Evolutionary conservation across 2,888 invertebrate species (phyloP).

Genomic region (Endomychus coccineus): DNA sequence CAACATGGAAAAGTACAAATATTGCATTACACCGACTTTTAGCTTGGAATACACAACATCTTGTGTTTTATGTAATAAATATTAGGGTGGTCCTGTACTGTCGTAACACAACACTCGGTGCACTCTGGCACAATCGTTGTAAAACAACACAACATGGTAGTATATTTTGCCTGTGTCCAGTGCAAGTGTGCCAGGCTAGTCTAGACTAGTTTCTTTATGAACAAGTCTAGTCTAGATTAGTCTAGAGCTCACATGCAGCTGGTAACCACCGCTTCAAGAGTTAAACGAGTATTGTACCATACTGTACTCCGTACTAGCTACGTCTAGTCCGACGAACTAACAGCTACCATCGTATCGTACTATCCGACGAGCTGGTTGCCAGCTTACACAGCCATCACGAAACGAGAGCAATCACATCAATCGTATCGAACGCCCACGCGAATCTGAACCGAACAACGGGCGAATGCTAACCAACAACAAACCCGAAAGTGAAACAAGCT

Average conservation of each 20-base stretch:
- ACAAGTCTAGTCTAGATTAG: too few relatives aligned
- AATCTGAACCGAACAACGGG: constrained; percentile 32
- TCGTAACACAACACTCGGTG: constrained; percentile 12
- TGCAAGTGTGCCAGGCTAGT: constrained; percentile 35
- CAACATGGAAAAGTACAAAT: constrained; percentile 58
- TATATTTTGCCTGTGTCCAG: constrained; percentile 40
- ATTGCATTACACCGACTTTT: constrained; percentile 52
- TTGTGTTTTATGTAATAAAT: constrained; percentile 31
- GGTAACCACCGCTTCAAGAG: constrained; percentile 14
- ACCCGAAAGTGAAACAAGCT: constrained; percentile 24
- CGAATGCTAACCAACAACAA: constrained; percentile 2
- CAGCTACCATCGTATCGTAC: constrained; percentile 22
- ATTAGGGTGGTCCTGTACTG: constrained; percentile 13
- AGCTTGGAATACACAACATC: constrained; percentile 45
- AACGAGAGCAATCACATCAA: constrained; percentile 29
- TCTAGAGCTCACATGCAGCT: constrained; percentile 14
- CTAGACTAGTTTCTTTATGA: constrained; percentile 8
- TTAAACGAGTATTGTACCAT: too few relatives aligned
- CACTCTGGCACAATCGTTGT: too few relatives aligned
- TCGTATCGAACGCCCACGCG: constrained; percentile 29
- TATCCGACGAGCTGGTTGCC: constrained; percentile 40
- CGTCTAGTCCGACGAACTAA: constrained; percentile 13
- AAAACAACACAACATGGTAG: too few relatives aligned
- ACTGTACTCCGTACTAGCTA: constrained; percentile 14
- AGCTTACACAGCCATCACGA: constrained; percentile 38